Evolutionary conservation across 2,888 invertebrate species (phyloP).

Genomic region (Aporophyla lueneburgensis): DNA sequence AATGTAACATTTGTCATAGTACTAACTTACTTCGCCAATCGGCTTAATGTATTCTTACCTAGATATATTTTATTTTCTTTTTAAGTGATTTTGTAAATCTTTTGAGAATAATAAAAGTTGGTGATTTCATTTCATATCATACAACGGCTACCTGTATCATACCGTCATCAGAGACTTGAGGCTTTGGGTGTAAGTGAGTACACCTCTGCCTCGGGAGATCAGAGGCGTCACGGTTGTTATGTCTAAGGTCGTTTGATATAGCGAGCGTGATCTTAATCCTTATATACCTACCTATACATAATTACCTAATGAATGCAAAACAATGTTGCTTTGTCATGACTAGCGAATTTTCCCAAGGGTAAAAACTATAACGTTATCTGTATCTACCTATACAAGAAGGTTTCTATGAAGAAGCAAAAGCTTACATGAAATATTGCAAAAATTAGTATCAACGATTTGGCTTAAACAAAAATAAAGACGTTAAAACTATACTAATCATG

Average conservation of each 20-base stretch:
- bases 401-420: background rate
- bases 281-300: conserved; percentile 38
- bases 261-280: conserved; percentile 53
- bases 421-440: background rate
- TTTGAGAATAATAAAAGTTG: no score
- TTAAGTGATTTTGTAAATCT: no score
- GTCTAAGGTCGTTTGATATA: conserved; percentile 45
- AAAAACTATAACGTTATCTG: background rate
- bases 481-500: no score
- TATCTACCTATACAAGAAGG: background rate
- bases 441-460: no score
- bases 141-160: background rate
- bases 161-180: conserved; percentile 29
- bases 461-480: no score
- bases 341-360: conserved; percentile 6
- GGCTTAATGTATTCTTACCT: no score
- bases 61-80: no score
- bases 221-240: conserved; percentile 44
- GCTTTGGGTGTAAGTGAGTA: conserved; percentile 34
- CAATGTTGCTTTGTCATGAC: conserved; percentile 35
- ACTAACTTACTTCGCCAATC: no score
- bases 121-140: conserved; percentile 30
- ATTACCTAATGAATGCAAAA: conserved; percentile 31
- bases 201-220: conserved; percentile 45
- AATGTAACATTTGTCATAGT: no score